These are phyloP conservation scores for Camelus bactrianus DNA, from an alignment of 2,113 vertebrate species.

Conservation along the genomic window DNA sequence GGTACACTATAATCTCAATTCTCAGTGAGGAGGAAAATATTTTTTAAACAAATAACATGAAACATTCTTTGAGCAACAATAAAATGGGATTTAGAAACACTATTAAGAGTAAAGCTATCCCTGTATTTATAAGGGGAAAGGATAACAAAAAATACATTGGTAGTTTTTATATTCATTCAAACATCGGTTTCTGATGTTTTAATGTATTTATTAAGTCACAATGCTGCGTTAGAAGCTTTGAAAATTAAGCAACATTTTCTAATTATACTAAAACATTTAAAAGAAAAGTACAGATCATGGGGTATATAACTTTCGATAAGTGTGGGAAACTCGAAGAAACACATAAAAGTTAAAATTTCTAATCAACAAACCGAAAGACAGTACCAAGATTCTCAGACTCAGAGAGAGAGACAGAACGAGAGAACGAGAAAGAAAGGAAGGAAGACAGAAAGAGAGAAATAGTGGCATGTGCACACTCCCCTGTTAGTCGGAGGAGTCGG, in stretches of 20 bases:
- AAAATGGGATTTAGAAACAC: neutral
- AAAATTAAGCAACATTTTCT: constrained; percentile 48
- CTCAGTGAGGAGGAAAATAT: neutral
- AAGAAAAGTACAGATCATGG: neutral
- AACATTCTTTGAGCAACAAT: constrained; percentile 9
- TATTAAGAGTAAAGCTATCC: neutral
- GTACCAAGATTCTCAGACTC: neutral
- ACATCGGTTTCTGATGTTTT: neutral
- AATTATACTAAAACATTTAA: constrained; percentile 14
- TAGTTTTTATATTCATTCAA: constrained; percentile 18
- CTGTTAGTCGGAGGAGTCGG: neutral
- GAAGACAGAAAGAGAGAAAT: neutral
- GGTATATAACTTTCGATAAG: neutral
- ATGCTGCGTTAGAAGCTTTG: constrained; percentile 44
- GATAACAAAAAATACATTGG: constrained; percentile 47
- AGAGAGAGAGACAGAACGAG: neutral
- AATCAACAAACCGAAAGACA: neutral
- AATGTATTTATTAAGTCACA: neutral
- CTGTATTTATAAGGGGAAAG: neutral
- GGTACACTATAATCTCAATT: constrained; percentile 8
- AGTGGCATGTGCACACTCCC: neutral
- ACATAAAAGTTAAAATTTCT: neutral
- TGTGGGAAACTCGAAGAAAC: constrained; percentile 11
- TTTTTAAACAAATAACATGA: neutral
- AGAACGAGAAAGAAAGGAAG: neutral